Base-by-base conservation (phyloP, 2,113 vertebrate species). In the Crotalus tigris region DNA sequence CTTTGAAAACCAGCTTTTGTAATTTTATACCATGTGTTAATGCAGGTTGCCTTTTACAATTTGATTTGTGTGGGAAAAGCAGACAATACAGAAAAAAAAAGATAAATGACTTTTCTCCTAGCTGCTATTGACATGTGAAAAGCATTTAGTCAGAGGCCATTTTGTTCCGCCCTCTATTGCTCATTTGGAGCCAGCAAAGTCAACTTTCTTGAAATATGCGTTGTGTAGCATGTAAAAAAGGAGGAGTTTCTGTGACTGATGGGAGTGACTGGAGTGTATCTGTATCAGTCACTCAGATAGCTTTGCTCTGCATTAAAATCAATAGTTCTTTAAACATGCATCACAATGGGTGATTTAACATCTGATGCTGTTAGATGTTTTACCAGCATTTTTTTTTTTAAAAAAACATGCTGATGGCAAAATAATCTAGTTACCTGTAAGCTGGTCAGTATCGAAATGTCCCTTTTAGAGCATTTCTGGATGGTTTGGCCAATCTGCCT, bases 401-500 rank as follows among this genome's bases (percentile, higher is more conserved):
- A 39, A 88, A 95, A 58, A 26, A 95, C 58, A 94, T 94, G 90
- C 61, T 92, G 89, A 87, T 96, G 93, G 96, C 91, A 94, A 89
- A 95, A 94, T 92, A 86, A 87, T 87, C 75, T 54, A 87, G 24
- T 57, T 94, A 89, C 93, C 95, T 93, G 88, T 95, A 93, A 92
- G 94, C 94, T 94, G 95, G 95, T 92, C 94, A 94, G 86, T 91
- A 49, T 94, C 93, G 93, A 23, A 3, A 94, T 87, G 85, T 94
- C 91, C 94, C 24, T 95, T 95, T 94, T 88, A 85, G 93, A 95
- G 95, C 96, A 95, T 96, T 96, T 96, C 97, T 96, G 92, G 95
- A 94, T 95, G 95, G 94, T 96, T 96, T 97, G 95, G 95, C 94
- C 95, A 95, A 96, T 96, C 95, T 96, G 92, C 94, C 94, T n/a